Evolutionary conservation across 2,888 invertebrate species (phyloP).

Genomic region (Asteroscopus sphinx): DNA sequence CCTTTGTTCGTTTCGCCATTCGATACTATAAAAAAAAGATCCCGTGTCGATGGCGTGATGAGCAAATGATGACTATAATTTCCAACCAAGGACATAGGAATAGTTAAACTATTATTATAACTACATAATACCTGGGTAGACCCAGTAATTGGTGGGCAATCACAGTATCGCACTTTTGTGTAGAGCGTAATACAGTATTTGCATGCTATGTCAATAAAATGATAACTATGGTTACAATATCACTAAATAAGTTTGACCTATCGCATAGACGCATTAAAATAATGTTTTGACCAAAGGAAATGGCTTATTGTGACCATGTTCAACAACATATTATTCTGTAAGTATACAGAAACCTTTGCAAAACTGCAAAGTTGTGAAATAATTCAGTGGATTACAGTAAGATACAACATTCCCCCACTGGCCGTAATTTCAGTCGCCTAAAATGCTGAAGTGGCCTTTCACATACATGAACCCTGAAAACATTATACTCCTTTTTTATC

Average conservation of each 20-base stretch:
- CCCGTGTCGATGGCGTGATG: conserved; percentile 12
- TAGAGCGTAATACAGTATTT: neutral
- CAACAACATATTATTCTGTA: neutral
- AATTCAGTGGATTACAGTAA: too few species aligned
- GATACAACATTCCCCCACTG: too few species aligned
- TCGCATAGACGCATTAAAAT: conserved; percentile 1
- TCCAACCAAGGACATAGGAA: conserved; percentile 42
- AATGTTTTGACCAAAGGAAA: conserved; percentile 10
- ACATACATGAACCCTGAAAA: too few species aligned
- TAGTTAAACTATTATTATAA: conserved; percentile 33
- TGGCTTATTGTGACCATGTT: conserved; percentile 6
- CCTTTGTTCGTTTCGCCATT: too few species aligned
- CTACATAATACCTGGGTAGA: conserved; percentile 15
- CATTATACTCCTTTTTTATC: too few species aligned
- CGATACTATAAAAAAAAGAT: neutral
- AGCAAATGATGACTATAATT: conserved; percentile 40
- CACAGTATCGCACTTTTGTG: conserved; percentile 14
- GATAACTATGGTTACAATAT: conserved; percentile 4
- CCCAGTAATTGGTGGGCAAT: conserved; percentile 19
- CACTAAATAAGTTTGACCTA: conserved; percentile 17
- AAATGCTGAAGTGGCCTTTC: too few species aligned
- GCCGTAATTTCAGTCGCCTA: neutral
- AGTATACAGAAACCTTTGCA: too few species aligned
- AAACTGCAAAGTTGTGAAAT: too few species aligned
- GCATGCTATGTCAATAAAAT: neutral